Base-by-base conservation (phyloP, 2,113 vertebrate genomes). In the Trematomus loennbergii region DNA sequence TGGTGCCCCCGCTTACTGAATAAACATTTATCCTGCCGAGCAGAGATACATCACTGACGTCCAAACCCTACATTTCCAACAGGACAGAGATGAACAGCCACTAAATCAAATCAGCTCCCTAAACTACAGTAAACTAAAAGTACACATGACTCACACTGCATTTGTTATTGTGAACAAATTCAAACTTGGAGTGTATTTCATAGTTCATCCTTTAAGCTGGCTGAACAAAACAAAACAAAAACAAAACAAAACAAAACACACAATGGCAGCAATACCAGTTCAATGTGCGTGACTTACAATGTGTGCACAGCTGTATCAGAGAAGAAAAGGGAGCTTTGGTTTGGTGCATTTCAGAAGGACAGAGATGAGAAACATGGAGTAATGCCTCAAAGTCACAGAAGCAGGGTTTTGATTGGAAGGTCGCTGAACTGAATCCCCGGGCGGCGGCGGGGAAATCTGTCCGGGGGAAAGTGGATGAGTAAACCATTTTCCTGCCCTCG, bases 351-450 rank as follows among this genome's bases (percentile, higher is more conserved):
- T 68, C 61, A 57, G 25, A 52, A 13, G 50, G 40, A 40, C 49
- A 16, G 33, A 61, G 22, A 52, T 60, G 45, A 50, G 5, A 46
- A 55, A 54, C 36, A 1, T 25, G 11, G 49, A 72, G 58, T 57
- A 22, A 67, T 43, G n/a, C 46, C 58, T 79, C 66, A 68, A 53
- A 67, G 80, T 82, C 63, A 72, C 68, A 58, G 50, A 20, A 20
- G 71, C 54, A 66, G 53, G 48, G 45, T 25, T 77, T 25, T 69
- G 74, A 59, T 64, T 70, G 64, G 79, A 82, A 76, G 76, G 67
- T 75, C 68, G 72, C 22, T 54, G 68, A 78, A 64, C 12, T 72
- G 71, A 68, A 57, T 82, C 75, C 45, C 57, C 45, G 25, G 25
- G 7, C 70, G 58, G 50, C 20, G 0, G 45, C 5, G 9, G 29